phyloP scores from a whole-genome alignment of 2,113 vertebrate species.

The Hystrix brachyura region DNA sequence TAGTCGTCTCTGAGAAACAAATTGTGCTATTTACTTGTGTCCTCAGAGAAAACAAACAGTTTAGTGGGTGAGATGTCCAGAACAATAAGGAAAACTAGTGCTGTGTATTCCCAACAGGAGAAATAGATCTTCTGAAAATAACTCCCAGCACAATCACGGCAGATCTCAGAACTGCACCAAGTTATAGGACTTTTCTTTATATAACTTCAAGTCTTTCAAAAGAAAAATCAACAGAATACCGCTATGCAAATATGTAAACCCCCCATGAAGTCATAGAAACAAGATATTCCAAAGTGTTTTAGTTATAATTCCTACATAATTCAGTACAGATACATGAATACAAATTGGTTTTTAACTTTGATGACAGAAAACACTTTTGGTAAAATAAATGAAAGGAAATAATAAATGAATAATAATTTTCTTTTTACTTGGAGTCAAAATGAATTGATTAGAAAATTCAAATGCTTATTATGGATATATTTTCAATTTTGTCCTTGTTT shows the following conservation, averaged over 20 bases:
- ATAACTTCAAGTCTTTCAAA: conserved; percentile 22
- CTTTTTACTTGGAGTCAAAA: background rate
- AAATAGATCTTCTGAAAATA: conserved; percentile 83
- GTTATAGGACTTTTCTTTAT: conserved; percentile 51
- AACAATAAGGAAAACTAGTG: conserved; percentile 79
- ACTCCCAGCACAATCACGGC: conserved; percentile 75
- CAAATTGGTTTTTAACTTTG: background rate
- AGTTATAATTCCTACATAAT: background rate
- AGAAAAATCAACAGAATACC: background rate
- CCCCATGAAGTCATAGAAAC: background rate
- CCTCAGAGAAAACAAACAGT: conserved; percentile 82
- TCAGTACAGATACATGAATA: background rate
- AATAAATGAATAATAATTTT: background rate
- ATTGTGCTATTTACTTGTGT: conserved; percentile 85
- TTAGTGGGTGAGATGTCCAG: conserved; percentile 82
- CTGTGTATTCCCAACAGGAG: conserved; percentile 73
- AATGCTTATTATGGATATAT: background rate
- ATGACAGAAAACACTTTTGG: background rate
- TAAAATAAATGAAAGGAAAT: background rate
- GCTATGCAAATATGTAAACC: background rate
- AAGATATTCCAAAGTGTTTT: background rate
- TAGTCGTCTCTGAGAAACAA: conserved; percentile 81
- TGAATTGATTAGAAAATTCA: background rate
- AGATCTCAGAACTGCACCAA: conserved; percentile 48
- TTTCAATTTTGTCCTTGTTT: background rate